A percentile compares a stretch with the other conserved stretches of the same genome.
Conservation (phyloP, 2,113 vertebrate species). For the Mormyrus iriodes region DNA sequence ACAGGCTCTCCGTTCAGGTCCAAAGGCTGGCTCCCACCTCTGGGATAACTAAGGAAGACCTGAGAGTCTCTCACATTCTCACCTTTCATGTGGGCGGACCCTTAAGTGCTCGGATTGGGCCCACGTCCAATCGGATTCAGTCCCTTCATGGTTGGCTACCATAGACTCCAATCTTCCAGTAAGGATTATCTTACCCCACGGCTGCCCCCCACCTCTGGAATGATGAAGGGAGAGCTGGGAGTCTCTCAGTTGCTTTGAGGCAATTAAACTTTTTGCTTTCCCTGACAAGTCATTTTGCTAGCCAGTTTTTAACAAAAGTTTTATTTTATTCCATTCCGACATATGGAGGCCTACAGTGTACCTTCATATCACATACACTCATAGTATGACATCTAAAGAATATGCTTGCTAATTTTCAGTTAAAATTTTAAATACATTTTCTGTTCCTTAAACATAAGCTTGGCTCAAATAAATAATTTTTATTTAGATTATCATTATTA, state of each 20-base stretch:
- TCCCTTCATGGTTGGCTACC: neutral
- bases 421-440: neutral
- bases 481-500: too few relatives aligned
- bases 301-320: neutral
- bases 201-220: neutral
- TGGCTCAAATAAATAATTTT: neutral
- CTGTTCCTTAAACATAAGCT: neutral
- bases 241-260: neutral
- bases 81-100: neutral
- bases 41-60: neutral
- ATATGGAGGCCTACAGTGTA: neutral
- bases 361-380: neutral
- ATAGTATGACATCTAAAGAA: neutral
- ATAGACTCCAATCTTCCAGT: neutral
- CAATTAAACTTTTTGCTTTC: neutral
- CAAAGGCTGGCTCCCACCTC: neutral
- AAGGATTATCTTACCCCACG: too few relatives aligned
- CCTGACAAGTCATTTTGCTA: too few relatives aligned
- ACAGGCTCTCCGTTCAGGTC: neutral
- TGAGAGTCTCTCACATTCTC: neutral
- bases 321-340: neutral
- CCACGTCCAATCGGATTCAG: neutral
- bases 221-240: neutral
- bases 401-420: neutral
- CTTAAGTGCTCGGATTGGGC: neutral